Conservation (phyloP, 30 jellyfish, hydroid and myxozoan species). For the Turritopsis rubra region DNA sequence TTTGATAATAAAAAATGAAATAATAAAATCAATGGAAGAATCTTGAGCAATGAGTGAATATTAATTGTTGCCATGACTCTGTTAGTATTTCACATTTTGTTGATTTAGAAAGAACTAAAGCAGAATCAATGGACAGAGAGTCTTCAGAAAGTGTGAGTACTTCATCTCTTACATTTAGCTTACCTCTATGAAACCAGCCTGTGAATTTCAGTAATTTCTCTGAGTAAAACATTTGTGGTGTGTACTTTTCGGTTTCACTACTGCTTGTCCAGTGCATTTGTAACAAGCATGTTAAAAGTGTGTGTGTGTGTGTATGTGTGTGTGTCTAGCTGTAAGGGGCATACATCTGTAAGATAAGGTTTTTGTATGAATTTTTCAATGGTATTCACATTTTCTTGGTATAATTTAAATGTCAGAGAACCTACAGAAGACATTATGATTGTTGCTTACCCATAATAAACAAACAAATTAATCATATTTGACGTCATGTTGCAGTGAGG, state of each 20-base stretch:
- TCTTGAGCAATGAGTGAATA: neutral
- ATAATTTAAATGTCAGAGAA: constrained; percentile 46
- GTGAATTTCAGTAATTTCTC: no score
- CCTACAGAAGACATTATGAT: neutral
- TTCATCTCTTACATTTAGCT: neutral
- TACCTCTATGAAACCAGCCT: no score
- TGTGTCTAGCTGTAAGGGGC: no score
- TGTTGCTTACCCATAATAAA: constrained; percentile 17
- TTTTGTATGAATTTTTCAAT: neutral
- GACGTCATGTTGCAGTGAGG: constrained; percentile 18
- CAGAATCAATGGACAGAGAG: neutral
- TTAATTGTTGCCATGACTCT: no score
- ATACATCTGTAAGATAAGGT: no score
- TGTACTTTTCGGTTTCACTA: no score
- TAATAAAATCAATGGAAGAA: no score
- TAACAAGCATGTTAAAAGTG: neutral
- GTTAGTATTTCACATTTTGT: neutral
- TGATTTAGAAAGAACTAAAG: neutral
- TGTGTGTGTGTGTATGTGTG: no score
- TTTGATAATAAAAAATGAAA: no score
- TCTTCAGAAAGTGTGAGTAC: neutral
- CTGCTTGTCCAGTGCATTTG: no score
- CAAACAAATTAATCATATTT: neutral
- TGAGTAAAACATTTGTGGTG: no score
- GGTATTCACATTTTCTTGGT: constrained; percentile 49